Evolutionary conservation across 1,140 invertebrate species (phyloP), one percentile per base, ranked within the genome.

Genomic region (Euura lappo): DNA sequence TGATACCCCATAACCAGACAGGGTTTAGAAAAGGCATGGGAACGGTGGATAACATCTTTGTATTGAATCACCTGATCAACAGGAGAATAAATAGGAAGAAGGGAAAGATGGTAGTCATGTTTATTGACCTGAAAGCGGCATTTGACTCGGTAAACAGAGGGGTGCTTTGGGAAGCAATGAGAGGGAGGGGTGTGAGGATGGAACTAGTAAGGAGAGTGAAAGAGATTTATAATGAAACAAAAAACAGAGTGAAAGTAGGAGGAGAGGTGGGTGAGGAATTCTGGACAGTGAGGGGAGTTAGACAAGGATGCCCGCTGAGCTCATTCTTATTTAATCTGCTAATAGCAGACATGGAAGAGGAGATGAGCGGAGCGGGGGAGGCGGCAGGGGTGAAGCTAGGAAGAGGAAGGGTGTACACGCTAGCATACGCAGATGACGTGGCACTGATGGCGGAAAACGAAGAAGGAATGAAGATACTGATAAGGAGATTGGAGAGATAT

Each of bases 21-120:
- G 79, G 76, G 7, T 82, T 80, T 68, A 71, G 79, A 28, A 78
- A 74, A 11, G 71, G 72, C 1, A 74, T 73, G 45, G 72, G 76
- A 1, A 79, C 77, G 28, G 76, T 77, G 4, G 77, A 82, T 6
- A 77, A 79, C 65, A 74, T 81, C 0, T 81, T 79, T 69, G 66
- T 75, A 7, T 42, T 83, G n/a, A 75, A 72, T 6, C 60, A 65
- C 13, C 28, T 68, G 5, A 44, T 74, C 2, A 51, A 75, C 5
- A 73, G 45, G 1, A 4, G 44, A 2, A 51, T 71, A 10, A 42
- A 2, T 6, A 70, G 42, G 44, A 66, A 76, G n/a, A 10, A 44
- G 10, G 69, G 51, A 4, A 76, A 45, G n/a, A 3, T 74, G 7
- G 28, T 71, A 4, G 71, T 68, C 10, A 0, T 68, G 3, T 78